Base-by-base conservation (phyloP, 2,113 vertebrate species). In the Albula goreensis region DNA sequence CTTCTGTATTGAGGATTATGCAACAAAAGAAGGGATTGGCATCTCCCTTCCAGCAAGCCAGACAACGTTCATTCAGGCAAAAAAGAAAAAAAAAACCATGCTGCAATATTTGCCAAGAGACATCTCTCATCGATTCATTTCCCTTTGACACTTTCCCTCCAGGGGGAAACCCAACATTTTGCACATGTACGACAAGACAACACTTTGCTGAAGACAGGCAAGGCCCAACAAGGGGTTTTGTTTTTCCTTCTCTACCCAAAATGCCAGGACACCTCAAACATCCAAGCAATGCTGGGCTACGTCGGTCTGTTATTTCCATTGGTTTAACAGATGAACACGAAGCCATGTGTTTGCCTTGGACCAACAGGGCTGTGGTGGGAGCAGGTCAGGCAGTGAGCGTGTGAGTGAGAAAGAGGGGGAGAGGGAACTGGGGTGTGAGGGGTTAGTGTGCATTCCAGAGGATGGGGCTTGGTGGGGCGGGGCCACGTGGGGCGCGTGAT, bases 341-440 rank as follows among this genome's bases (percentile, higher is more conserved):
- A 84, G 90, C 90, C 83, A 86, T 85, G 84, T 93, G 92, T 94
- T 95, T 94, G 91, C 92, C 89, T 90, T 93, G 88, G 83, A 90
- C 91, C 90, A 93, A 93, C 90, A 89, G 80, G 89, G 86, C 90
- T 87, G 88, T 86, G 89, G 90, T 91, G 88, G 88, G 90, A 91
- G 91, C 86, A 80, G 89, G 91, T 91, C 88, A 86, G 88, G 90
- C 89, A 88, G 89, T 86, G 89, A 87, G 82, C 78, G 85, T 85
- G 88, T 87, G 88, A 74, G 63, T 3, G 22, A 86, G 88, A 86
- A 90, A 91, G 91, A 91, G 90, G 86, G 86, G 88, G 60, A 60
- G 56, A 60, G 56, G 12, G 56, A 11, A 3, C 17, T 15, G 22
- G 17, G 22, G 60, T 4, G 88, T 88, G 88, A 74, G 70, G 19